Conservation (phyloP, 1,140 invertebrate species). For the Sitobion miscanthi region DNA sequence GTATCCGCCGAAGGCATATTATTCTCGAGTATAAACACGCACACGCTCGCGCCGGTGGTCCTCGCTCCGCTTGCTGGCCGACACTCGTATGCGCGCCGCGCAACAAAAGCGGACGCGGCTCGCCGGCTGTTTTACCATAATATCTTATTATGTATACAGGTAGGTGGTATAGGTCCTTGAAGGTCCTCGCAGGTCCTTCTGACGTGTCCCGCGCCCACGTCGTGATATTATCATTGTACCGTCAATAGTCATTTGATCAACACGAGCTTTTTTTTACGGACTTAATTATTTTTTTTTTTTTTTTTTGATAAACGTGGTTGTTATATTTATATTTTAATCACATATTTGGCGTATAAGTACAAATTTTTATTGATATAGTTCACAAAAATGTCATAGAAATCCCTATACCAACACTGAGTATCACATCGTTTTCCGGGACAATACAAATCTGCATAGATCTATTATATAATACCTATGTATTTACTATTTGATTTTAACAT, state of each 20-base stretch:
- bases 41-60: background rate
- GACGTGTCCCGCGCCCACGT: no score
- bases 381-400: no score
- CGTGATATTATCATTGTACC: background rate
- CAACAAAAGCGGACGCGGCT: background rate
- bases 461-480: no score
- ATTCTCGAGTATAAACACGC: background rate
- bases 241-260: background rate
- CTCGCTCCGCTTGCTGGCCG: background rate
- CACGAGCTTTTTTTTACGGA: background rate
- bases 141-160: background rate
- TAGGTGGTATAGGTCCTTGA: background rate
- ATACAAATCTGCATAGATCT: no score
- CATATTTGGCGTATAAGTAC: no score
- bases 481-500: background rate
- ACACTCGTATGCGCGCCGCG: background rate
- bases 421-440: no score
- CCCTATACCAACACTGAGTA: no score
- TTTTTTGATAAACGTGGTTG: background rate
- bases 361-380: no score
- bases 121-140: background rate
- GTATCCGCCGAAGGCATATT: background rate
- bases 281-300: background rate
- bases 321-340: no score
- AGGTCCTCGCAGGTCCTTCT: background rate